Evolutionary conservation across 2,113 vertebrate genomes (phyloP).

Genomic region (Connochaetes taurinus): DNA sequence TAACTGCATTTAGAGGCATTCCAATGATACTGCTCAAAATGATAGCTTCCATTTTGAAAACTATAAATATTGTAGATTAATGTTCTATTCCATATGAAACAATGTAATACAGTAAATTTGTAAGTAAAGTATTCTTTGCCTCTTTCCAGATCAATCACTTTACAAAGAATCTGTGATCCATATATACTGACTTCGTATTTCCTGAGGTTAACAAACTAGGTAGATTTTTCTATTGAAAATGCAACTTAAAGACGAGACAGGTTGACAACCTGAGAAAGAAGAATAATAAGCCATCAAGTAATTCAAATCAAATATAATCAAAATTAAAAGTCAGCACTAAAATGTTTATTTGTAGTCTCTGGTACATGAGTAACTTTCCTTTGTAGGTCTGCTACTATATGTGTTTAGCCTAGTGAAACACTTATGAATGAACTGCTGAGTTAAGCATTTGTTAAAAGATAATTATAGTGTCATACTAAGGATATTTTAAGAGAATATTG

Average conservation of each 20-base stretch:
- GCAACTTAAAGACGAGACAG: neutral
- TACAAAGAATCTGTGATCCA: neutral
- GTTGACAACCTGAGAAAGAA: neutral
- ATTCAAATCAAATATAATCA: neutral
- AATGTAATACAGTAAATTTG: neutral
- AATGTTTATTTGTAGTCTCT: neutral
- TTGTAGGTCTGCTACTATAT: neutral
- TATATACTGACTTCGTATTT: neutral
- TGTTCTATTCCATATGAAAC: neutral
- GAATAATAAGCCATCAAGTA: neutral
- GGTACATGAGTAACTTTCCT: neutral
- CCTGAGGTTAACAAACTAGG: neutral
- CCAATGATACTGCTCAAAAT: neutral
- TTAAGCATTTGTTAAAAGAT: conserved; percentile 42
- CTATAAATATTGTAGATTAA: neutral
- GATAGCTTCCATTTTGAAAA: neutral
- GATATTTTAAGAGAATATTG: neutral
- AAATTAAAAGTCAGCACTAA: neutral
- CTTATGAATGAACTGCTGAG: neutral
- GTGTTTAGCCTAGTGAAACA: neutral
- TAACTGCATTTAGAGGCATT: neutral
- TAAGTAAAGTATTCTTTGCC: neutral
- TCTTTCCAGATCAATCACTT: neutral
- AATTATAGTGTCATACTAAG: conserved; percentile 35
- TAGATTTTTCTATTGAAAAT: neutral